Evolutionary conservation across 1,140 invertebrate species (phyloP), one percentile per base, ranked within the genome.

Genomic region (Bacillus rossius): DNA sequence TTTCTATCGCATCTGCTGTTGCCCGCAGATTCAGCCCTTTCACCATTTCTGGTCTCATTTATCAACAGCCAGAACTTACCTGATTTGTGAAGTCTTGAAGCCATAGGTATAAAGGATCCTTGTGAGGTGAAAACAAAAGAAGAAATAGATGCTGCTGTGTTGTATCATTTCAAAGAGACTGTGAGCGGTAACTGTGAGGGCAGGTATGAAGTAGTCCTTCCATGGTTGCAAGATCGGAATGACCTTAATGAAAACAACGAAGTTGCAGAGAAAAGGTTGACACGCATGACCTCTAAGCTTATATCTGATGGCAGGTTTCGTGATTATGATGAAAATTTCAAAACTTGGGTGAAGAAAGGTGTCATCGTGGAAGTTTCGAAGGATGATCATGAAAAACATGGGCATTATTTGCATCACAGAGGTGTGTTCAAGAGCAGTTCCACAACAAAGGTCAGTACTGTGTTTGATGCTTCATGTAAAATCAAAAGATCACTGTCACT

Each of bases 61-160:
- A n/a, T 56, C 1, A 50, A 25, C 8, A 40, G 61, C 7, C 52
- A 57, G 1, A 38, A 61, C 13, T 50, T 73, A 20, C 51, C 59
- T 0, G 65, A 74, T 29, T 64, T 77, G n/a, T 76, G 74, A 70
- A 43, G 42, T 13, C 57, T 76, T 22, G 73, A 75, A 49, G 61
- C 64, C 17, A 22, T 75, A 4, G 73, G 72, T 23, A 74, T 75
- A 37, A 42, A 7, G 8, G 70, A 76, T 58, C 69, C 71, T 0
- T 53, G 58, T 14, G 61, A 67, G 59, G 68, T 64, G 40, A 55
- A 63, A 57, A 53, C 64, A 26, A 19, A 49, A 45, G 43, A 59
- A 17, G 65, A 69, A 40, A 23, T 55, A 16, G 61, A 70, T 54
- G 57, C 61, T 19, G 63, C 55, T n/a, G 64, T 61, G 0, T 57